A percentile compares a stretch with the other conserved stretches of the same genome.
These are phyloP conservation scores for Synanthedon andrenaeformis DNA, from an alignment of 2,888 invertebrate species.

Conservation along the genomic window DNA sequence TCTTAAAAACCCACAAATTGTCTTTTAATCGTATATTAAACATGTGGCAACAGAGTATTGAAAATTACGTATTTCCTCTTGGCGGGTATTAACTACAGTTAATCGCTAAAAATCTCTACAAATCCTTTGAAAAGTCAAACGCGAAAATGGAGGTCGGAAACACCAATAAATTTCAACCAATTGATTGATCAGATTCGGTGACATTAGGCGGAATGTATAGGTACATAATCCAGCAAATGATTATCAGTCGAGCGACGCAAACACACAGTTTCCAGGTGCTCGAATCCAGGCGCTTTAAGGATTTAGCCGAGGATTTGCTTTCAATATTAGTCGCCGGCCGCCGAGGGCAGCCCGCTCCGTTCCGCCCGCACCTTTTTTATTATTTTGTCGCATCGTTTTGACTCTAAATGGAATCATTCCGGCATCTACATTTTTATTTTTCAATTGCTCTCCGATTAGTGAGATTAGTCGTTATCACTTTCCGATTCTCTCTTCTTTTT, in stretches of 20 bases:
- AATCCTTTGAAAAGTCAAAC: constrained; percentile 27
- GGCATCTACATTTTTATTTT: constrained; percentile 72
- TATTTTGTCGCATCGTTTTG: constrained; percentile 71
- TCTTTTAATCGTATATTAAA: not conserved
- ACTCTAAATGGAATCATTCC: constrained; percentile 69
- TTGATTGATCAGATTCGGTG: constrained; percentile 49
- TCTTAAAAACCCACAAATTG: too few species aligned
- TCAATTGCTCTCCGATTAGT: constrained; percentile 71
- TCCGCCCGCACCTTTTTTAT: constrained; percentile 63
- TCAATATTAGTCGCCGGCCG: constrained; percentile 68
- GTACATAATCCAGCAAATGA: constrained; percentile 60
- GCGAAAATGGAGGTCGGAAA: constrained; percentile 26
- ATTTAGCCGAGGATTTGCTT: constrained; percentile 70
- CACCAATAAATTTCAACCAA: constrained; percentile 35
- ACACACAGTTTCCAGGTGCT: constrained; percentile 68
- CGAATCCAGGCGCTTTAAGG: constrained; percentile 68
- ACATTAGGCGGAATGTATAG: constrained; percentile 62
- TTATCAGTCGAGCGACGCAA: constrained; percentile 47
- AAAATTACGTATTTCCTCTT: not conserved
- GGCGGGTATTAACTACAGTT: not conserved
- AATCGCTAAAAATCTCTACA: constrained; percentile 9
- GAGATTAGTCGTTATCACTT: constrained; percentile 68
- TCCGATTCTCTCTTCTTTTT: constrained; percentile 66
- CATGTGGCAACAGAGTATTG: not conserved
- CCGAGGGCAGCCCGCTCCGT: constrained; percentile 53